Percentiles rank a stretch among this genome's conserved stretches.
Conservation (phyloP, 23 tunicate species). For the Halocynthia aurantium region DNA sequence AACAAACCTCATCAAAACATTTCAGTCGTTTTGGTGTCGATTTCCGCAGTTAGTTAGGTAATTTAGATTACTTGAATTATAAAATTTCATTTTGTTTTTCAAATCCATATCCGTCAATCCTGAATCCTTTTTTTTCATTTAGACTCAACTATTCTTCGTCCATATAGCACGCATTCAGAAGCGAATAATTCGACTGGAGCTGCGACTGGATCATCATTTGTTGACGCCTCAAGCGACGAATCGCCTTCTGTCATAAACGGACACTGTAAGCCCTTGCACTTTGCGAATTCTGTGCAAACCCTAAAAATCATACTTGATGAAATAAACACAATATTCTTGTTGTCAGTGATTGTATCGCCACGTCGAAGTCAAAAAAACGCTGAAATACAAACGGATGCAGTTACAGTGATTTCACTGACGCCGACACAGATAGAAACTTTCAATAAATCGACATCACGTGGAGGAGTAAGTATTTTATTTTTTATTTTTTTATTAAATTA, state of each 20-base stretch:
- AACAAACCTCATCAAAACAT: no score
- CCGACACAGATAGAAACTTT: constrained; percentile 28
- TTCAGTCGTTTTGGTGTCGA: no score
- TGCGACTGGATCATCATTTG: constrained; percentile 37
- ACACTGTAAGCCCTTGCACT: not conserved
- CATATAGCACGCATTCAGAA: constrained; percentile 67
- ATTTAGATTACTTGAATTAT: not conserved
- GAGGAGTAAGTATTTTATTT: not conserved
- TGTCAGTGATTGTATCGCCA: not conserved
- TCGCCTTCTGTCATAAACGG: constrained; percentile 4
- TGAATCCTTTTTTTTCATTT: not conserved
- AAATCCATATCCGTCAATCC: not conserved
- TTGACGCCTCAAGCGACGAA: constrained; percentile 31
- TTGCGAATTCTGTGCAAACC: not conserved
- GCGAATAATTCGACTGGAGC: constrained; percentile 16
- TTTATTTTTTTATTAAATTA: not conserved
- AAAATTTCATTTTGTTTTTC: not conserved
- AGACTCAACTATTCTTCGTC: constrained; percentile 25
- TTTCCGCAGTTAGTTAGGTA: not conserved
- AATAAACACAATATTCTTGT: not conserved
- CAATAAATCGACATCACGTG: not conserved
- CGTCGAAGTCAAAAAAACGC: constrained; percentile 11
- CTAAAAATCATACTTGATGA: not conserved
- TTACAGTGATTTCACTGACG: constrained; percentile 37
- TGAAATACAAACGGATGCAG: constrained; percentile 59